Evolutionary conservation across 2,888 invertebrate species (phyloP).

Genomic region (Helicoverpa assulta): DNA sequence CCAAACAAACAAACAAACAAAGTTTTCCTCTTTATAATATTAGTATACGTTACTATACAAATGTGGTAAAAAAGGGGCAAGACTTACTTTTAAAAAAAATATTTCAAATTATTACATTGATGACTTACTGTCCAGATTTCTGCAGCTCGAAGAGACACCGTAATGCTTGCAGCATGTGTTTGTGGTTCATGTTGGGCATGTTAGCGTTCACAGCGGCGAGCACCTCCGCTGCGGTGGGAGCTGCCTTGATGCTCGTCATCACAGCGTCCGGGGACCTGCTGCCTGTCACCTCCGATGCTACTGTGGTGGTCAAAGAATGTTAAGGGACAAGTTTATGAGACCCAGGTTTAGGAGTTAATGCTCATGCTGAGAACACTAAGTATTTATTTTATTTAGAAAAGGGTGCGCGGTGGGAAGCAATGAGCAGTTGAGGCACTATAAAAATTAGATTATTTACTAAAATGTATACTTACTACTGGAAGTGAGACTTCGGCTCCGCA

Average conservation of each 20-base stretch:
- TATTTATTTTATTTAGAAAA: too few species aligned
- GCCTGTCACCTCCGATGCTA: constrained; percentile 70
- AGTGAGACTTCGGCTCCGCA: constrained; percentile 72
- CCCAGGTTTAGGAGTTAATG: too few species aligned
- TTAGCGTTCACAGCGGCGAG: constrained; percentile 85
- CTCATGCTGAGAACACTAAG: too few species aligned
- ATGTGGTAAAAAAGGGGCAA: too few species aligned
- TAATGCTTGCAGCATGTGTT: constrained; percentile 90
- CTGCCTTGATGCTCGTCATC: constrained; percentile 82
- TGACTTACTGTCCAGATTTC: constrained; percentile 84
- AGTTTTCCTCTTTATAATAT: too few species aligned
- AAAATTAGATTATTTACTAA: too few species aligned
- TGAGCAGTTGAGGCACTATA: too few species aligned
- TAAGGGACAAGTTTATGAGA: too few species aligned
- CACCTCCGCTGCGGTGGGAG: constrained; percentile 81
- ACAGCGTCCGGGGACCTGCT: constrained; percentile 81
- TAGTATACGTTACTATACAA: too few species aligned
- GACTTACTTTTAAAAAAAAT: too few species aligned
- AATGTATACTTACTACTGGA: constrained; percentile 71
- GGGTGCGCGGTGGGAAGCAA: too few species aligned
- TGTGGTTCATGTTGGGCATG: constrained; percentile 83
- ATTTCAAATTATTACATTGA: background rate
- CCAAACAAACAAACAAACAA: too few species aligned
- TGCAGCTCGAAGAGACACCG: constrained; percentile 89
- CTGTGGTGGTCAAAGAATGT: constrained; percentile 18